These are phyloP conservation scores for Meteorus colon DNA, from an alignment of 2,888 invertebrate genomes.

Conservation along the genomic window DNA sequence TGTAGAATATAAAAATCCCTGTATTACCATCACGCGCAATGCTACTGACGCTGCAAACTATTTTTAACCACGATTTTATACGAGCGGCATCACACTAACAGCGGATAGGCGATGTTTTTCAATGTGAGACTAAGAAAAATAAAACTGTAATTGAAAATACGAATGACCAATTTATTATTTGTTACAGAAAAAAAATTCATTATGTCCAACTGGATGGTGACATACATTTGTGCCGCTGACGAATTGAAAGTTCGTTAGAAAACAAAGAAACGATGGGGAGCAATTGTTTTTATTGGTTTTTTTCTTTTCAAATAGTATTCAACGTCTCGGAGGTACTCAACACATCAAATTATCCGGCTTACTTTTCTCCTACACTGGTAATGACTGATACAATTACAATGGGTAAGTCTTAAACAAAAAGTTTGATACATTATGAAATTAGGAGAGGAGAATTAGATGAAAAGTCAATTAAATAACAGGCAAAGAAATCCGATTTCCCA, in stretches of 20 bases:
- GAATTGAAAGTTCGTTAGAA: no score
- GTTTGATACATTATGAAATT: constrained; percentile 60
- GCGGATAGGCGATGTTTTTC: no score
- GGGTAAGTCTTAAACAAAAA: constrained; percentile 57
- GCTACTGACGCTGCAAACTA: no score
- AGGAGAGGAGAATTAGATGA: constrained; percentile 59
- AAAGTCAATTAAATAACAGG: constrained; percentile 47
- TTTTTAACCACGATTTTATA: no score
- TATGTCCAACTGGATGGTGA: no score
- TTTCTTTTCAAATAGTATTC: neutral
- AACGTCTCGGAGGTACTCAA: neutral
- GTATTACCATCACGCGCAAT: neutral
- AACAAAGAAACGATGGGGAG: no score
- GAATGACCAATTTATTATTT: no score
- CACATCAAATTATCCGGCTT: neutral
- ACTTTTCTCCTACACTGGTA: constrained; percentile 51
- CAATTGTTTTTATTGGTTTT: neutral
- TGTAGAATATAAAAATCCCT: neutral
- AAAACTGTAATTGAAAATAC: no score
- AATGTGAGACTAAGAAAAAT: no score
- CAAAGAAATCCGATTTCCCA: constrained; percentile 35
- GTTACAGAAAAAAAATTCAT: no score
- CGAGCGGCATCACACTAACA: no score
- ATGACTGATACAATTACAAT: constrained; percentile 60
- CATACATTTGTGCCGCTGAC: no score